phyloP scores from a whole-genome alignment of 2,888 invertebrate species.

The Microctonus hyperodae region DNA sequence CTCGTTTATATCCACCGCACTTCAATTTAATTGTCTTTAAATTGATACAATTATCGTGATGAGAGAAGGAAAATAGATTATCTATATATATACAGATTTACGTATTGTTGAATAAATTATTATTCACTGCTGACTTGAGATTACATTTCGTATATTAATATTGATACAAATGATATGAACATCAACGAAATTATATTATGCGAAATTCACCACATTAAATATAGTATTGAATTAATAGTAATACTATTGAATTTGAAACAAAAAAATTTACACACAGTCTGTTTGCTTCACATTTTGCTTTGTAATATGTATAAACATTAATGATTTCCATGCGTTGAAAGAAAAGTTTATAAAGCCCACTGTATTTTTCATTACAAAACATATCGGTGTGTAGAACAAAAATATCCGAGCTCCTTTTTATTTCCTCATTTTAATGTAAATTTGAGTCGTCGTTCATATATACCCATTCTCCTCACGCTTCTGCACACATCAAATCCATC shows the following conservation, averaged over 20 bases:
- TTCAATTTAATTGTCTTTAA: conserved; percentile 20
- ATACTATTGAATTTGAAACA: too few species aligned
- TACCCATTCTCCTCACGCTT: not conserved
- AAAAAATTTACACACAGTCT: too few species aligned
- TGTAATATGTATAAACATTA: too few species aligned
- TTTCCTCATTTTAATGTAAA: conserved; percentile 29
- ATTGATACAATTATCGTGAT: not conserved
- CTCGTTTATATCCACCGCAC: conserved; percentile 25
- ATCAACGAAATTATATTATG: too few species aligned
- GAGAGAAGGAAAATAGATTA: not conserved
- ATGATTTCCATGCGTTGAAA: not conserved
- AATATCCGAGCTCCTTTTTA: not conserved
- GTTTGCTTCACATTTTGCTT: too few species aligned
- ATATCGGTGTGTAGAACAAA: not conserved
- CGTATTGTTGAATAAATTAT: not conserved
- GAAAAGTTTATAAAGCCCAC: not conserved
- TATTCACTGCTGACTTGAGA: too few species aligned
- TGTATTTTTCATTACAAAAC: not conserved
- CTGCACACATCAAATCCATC: conserved; percentile 54
- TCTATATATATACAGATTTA: not conserved
- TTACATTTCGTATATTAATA: too few species aligned
- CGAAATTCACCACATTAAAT: too few species aligned
- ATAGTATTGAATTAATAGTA: too few species aligned
- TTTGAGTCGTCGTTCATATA: conserved; percentile 25
- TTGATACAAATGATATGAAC: too few species aligned